phyloP scores from a whole-genome alignment of 2,113 vertebrate species.

The Sciurus niger region DNA sequence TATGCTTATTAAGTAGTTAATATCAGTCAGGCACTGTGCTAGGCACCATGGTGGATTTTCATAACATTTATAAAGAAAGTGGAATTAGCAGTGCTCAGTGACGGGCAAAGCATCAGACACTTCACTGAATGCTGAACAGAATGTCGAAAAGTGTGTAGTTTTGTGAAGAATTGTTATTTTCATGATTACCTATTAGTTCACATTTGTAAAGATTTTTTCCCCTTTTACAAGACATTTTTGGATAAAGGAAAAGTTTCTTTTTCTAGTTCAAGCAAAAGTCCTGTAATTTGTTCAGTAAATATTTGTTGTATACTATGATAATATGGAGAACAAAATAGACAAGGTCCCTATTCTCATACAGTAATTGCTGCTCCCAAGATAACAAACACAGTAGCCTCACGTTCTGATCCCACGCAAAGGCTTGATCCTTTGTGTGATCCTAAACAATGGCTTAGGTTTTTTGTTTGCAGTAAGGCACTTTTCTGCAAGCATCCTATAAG shows the following conservation, averaged over 20 bases:
- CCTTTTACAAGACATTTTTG: constrained; percentile 8
- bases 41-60: not conserved
- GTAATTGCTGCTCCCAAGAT: not conserved
- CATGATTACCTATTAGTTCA: not conserved
- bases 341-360: not conserved
- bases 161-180: not conserved
- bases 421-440: not conserved
- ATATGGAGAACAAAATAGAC: not conserved
- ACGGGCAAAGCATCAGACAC: not conserved
- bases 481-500: not conserved
- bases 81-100: not conserved
- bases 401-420: not conserved
- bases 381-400: not conserved
- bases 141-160: not conserved
- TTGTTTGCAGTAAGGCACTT: not conserved
- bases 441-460: not conserved
- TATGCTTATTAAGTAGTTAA: constrained; percentile 30
- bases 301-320: constrained; percentile 16
- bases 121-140: not conserved
- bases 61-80: not conserved
- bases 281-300: constrained; percentile 26
- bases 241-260: not conserved
- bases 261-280: not conserved
- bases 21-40: not conserved
- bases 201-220: not conserved